Conservation (phyloP, 2,888 invertebrate species). For the Agapostemon virescens region DNA sequence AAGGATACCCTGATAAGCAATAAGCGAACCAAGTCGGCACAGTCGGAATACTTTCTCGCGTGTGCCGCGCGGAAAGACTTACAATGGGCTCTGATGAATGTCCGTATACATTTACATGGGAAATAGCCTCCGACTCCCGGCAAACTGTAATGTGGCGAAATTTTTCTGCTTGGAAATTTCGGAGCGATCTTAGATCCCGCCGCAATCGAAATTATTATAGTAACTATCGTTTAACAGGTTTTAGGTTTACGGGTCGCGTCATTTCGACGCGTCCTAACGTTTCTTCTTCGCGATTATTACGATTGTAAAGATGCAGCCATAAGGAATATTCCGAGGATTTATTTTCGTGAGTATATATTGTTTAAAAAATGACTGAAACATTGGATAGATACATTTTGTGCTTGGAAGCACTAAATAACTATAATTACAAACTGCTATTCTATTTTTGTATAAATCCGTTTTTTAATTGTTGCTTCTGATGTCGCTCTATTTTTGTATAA, state of each 20-base stretch:
- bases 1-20: conserved; percentile 58
- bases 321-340: too few relatives aligned
- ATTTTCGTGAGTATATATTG: too few relatives aligned
- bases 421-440: too few relatives aligned
- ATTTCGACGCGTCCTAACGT: too few relatives aligned
- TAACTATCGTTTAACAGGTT: neutral
- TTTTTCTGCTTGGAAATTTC: conserved; percentile 37
- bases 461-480: too few relatives aligned
- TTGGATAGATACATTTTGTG: too few relatives aligned
- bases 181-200: conserved; percentile 7
- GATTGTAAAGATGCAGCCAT: too few relatives aligned
- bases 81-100: conserved; percentile 78
- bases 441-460: too few relatives aligned
- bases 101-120: conserved; percentile 79
- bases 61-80: conserved; percentile 63
- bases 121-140: conserved; percentile 72
- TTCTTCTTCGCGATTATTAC: too few relatives aligned
- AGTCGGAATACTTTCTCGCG: conserved; percentile 61
- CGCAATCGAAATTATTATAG: neutral
- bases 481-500: too few relatives aligned
- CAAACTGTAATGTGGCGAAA: conserved; percentile 64
- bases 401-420: too few relatives aligned
- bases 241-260: neutral
- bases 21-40: conserved; percentile 55
- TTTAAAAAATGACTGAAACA: too few relatives aligned